Percentiles rank a stretch among this genome's conserved stretches.
These are phyloP conservation scores for Daphoenositta chrysoptera DNA, from an alignment of 2,113 vertebrate genomes.

Conservation along the genomic window DNA sequence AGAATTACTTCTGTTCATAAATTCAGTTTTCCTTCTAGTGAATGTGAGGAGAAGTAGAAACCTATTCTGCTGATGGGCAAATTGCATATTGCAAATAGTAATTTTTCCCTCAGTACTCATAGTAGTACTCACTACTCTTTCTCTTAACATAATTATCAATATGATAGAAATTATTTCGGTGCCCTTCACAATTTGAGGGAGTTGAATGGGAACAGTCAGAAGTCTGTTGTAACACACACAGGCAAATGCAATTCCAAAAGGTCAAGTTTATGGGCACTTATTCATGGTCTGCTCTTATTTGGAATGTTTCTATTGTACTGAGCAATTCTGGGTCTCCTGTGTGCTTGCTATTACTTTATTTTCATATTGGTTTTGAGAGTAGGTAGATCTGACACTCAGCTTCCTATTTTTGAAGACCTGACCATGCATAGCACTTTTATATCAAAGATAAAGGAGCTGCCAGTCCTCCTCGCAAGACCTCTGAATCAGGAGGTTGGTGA, in stretches of 20 bases:
- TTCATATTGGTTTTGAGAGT: not conserved
- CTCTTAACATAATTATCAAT: not conserved
- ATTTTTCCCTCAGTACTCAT: not conserved
- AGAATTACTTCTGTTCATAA: not conserved
- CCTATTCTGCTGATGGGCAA: not conserved
- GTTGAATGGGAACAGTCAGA: not conserved
- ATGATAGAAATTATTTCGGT: not conserved
- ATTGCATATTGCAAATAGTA: not conserved
- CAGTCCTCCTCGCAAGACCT: not conserved
- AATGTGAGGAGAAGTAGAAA: not conserved
- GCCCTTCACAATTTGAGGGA: not conserved
- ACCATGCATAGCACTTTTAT: not conserved
- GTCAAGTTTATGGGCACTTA: not conserved
- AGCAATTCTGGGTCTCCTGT: not conserved
- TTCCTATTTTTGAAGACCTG: not conserved
- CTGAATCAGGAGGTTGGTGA: not conserved
- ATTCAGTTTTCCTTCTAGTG: not conserved
- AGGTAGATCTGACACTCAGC: not conserved
- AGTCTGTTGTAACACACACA: not conserved
- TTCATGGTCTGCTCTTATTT: not conserved
- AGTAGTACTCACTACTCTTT: not conserved
- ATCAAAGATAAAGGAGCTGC: not conserved
- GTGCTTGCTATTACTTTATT: not conserved
- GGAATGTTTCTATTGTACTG: not conserved
- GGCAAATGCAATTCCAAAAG: not conserved